Evolutionary conservation across 2,113 vertebrate genomes (phyloP).

Genomic region (Notarius lentiginosus): DNA sequence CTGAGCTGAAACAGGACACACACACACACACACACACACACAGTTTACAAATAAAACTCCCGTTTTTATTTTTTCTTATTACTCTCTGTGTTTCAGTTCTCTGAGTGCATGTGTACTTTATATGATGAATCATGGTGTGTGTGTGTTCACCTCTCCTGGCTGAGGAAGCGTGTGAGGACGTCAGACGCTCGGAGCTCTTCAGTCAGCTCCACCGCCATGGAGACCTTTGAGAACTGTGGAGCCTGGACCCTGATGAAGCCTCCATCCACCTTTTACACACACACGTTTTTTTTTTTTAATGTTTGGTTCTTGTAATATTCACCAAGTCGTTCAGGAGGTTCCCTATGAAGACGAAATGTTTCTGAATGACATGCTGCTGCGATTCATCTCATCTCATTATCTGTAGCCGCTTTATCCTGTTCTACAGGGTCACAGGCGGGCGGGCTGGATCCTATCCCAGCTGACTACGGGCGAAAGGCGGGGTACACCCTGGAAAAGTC

Average conservation of each 20-base stretch:
- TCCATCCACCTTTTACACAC: slow-evolving; percentile 73
- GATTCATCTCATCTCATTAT: too few relatives aligned
- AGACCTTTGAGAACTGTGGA: slow-evolving; percentile 92
- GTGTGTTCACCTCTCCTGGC: slow-evolving; percentile 82
- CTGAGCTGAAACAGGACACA: slow-evolving; percentile 37
- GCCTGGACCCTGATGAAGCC: slow-evolving; percentile 92
- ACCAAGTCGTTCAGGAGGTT: not conserved
- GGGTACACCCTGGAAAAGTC: too few relatives aligned
- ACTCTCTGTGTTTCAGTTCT: not conserved
- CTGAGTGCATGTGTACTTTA: not conserved
- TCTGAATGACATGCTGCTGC: too few relatives aligned
- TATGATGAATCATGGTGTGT: not conserved
- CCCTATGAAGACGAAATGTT: not conserved
- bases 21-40: slow-evolving; percentile 17
- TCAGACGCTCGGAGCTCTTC: slow-evolving; percentile 89
- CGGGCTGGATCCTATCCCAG: too few relatives aligned
- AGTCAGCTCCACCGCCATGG: slow-evolving; percentile 94
- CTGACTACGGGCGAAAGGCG: too few relatives aligned
- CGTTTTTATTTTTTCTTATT: not conserved
- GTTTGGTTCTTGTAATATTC: too few relatives aligned
- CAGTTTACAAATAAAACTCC: not conserved
- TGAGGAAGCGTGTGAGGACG: slow-evolving; percentile 89
- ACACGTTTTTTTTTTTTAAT: not conserved
- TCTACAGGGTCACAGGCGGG: too few relatives aligned
- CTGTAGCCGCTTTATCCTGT: too few relatives aligned